Evolutionary conservation across 1,140 invertebrate genomes (phyloP), one percentile per base, ranked within the genome.

Genomic region (Hylaeus volcanicus): DNA sequence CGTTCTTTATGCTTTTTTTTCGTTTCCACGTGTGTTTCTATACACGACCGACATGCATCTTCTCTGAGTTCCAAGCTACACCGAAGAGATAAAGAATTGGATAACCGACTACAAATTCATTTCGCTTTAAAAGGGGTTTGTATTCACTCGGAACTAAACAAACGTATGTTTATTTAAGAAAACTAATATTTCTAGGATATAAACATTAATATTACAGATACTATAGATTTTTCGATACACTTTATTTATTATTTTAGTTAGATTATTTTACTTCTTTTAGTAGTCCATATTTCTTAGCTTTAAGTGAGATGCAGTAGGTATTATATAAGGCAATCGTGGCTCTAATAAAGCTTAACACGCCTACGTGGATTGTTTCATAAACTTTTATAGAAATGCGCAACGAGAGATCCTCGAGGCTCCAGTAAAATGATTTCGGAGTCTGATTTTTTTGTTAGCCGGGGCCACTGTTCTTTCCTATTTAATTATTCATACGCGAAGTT

Each of bases 401-500:
- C 5, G 2, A 15, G n/a, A 0, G 37, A 11, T 8, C 4, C 14
- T 8, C 15, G 41, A 37, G 11, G 11, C 55, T 9, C 3, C 1
- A 48, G 39, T 26, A 8, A 61, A 63, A 79, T 61, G 48, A 73
- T 73, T 56, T 45, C n/a, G 1, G 41, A 39, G 48, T 5, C 63
- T 55, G 51, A 79, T 12, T 65, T 72, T 79, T 65, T 51, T 9
- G 15, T 51, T 72, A 45, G 26, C 41, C n/a, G 0, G 43, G 69
- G 60, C 64, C 51, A 11, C 2, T 45, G 70, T 74, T 65, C 70
- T 65, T 79, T 65, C 41, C 69, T 8, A 64, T 79, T 79, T 72
- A 79, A 79, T 79, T 79, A 79, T 79, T 73, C 77, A 79, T 79
- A 74, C 11, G 26, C 56, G 53, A 79, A 73, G 77, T 73, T 56